A percentile compares a stretch with the other conserved stretches of the same genome.
These are phyloP conservation scores for Cheilinus undulatus DNA, from an alignment of 2,113 vertebrate species.

Conservation along the genomic window DNA sequence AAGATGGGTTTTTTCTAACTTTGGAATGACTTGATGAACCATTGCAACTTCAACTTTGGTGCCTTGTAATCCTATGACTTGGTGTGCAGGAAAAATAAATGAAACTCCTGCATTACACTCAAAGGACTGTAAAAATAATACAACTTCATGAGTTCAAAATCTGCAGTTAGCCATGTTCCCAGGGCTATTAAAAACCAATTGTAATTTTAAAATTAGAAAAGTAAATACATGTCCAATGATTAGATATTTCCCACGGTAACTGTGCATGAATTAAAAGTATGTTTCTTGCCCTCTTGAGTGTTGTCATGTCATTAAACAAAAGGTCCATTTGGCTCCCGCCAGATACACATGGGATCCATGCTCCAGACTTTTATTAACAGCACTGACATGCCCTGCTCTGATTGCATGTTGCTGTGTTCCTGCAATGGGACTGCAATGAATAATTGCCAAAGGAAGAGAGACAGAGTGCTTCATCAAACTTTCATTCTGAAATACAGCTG, in stretches of 20 bases:
- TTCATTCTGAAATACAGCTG: not conserved
- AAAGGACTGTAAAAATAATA: too few species aligned
- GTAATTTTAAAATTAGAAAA: not conserved
- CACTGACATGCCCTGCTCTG: not conserved
- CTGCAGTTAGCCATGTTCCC: too few species aligned
- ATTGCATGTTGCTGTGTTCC: not conserved
- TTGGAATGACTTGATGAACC: too few species aligned
- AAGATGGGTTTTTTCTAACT: too few species aligned
- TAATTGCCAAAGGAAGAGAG: conserved; percentile 6
- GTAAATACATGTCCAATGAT: not conserved
- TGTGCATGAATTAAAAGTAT: not conserved
- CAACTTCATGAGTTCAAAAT: too few species aligned
- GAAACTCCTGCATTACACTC: too few species aligned
- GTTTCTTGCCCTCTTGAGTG: not conserved
- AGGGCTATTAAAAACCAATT: too few species aligned
- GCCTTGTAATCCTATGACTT: too few species aligned
- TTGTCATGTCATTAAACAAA: conserved; percentile 17
- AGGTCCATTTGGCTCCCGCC: conserved; percentile 7
- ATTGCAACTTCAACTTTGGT: too few species aligned
- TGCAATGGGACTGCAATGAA: not conserved
- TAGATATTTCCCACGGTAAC: not conserved
- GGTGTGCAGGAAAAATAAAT: too few species aligned
- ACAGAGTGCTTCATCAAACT: conserved; percentile 20
- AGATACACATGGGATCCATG: not conserved
- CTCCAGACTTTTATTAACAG: conserved; percentile 15